Conservation (phyloP, 2,113 vertebrate genomes). For the Smithornis capensis region DNA sequence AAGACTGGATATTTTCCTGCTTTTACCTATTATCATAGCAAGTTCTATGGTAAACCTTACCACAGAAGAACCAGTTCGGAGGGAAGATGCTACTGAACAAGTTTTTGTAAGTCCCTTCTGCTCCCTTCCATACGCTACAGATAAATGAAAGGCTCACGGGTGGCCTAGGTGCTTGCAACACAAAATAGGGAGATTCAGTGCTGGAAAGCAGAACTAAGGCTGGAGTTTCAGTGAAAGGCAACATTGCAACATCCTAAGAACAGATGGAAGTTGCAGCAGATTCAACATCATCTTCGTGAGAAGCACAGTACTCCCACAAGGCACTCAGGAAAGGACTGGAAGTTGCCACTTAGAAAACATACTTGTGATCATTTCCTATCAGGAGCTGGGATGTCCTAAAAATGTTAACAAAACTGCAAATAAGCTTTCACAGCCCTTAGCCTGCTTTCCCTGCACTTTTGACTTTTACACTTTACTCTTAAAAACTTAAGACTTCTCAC, state of each 20-base stretch:
- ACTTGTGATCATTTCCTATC: background rate
- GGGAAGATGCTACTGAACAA: background rate
- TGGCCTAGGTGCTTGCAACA: background rate
- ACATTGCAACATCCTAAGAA: background rate
- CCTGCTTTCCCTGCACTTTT: background rate
- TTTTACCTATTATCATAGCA: constrained; percentile 12
- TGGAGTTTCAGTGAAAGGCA: background rate
- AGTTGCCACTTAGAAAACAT: background rate
- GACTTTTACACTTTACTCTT: background rate
- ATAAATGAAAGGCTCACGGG: background rate
- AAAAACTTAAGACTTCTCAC: background rate
- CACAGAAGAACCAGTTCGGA: background rate
- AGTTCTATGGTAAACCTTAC: background rate
- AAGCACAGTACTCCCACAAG: background rate
- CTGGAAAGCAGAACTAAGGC: background rate
- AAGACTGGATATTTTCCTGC: background rate
- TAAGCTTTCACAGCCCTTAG: background rate
- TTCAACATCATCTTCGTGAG: background rate
- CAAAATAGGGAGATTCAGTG: background rate
- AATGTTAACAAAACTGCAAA: background rate
- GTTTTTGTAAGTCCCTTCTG: background rate
- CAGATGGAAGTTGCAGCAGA: background rate
- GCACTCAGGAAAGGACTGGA: background rate
- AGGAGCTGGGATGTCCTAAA: background rate
- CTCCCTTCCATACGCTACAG: background rate